These are phyloP conservation scores for Xylota sylvarum DNA, from an alignment of 2,888 invertebrate genomes.

Conservation along the genomic window DNA sequence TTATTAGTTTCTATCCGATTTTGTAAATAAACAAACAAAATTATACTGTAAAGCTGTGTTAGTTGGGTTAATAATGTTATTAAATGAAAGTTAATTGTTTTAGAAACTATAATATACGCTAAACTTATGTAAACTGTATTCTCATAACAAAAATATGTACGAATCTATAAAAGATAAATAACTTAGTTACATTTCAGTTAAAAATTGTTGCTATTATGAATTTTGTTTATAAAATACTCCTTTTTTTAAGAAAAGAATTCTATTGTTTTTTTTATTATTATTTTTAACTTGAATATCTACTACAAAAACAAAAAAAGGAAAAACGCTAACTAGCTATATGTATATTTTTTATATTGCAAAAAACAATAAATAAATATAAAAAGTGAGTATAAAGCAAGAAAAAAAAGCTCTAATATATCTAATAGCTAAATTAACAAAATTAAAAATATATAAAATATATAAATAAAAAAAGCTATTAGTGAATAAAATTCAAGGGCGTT, in stretches of 20 bases:
- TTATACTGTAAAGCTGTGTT: conserved; percentile 19
- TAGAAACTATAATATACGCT: conserved; percentile 33
- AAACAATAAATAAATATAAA: conserved; percentile 5
- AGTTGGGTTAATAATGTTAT: conserved; percentile 40
- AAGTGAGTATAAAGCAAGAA: neutral
- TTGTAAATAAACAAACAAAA: conserved; percentile 55
- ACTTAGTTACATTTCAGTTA: conserved; percentile 19
- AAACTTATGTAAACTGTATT: conserved; percentile 38
- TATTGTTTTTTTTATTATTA: conserved; percentile 1
- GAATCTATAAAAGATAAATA: neutral
- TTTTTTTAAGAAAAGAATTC: too few species aligned
- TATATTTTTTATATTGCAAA: conserved; percentile 68
- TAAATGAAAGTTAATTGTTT: conserved; percentile 49
- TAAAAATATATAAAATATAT: neutral
- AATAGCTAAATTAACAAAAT: conserved; percentile 33
- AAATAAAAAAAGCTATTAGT: conserved; percentile 41
- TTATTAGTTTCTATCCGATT: neutral
- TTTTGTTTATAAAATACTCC: conserved; percentile 49
- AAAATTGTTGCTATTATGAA: conserved; percentile 58
- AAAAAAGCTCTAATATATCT: conserved; percentile 14
- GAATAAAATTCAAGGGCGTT: conserved; percentile 45
- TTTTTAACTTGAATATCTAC: conserved; percentile 3
- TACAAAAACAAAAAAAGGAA: conserved; percentile 3
- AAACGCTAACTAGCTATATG: conserved; percentile 60
- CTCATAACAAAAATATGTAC: conserved; percentile 12